phyloP scores from a whole-genome alignment of 2,888 invertebrate species.

The Apotomis betuletana region DNA sequence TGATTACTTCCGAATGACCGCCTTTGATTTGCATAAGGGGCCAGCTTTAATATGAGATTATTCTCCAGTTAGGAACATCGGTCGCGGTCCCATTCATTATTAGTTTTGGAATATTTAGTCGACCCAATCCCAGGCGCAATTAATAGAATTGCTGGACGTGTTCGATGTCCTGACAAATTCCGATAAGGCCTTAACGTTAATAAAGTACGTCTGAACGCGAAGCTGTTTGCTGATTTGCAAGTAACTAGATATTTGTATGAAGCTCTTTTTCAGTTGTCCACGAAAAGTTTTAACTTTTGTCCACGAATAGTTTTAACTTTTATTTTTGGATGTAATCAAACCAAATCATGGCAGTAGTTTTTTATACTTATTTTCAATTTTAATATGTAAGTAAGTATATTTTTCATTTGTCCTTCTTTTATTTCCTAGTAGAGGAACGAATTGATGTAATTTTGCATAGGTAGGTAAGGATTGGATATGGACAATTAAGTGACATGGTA shows the following conservation, averaged over 20 bases:
- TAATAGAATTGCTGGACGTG: slow-evolving; percentile 64
- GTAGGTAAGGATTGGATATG: no score
- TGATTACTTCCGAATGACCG: slow-evolving; percentile 82
- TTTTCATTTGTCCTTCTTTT: no score
- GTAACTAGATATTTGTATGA: not conserved
- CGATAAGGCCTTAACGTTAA: slow-evolving; percentile 47
- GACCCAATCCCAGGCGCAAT: slow-evolving; percentile 63
- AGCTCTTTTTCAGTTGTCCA: not conserved
- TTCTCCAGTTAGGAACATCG: slow-evolving; percentile 72
- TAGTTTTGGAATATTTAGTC: slow-evolving; percentile 78
- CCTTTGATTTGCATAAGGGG: slow-evolving; percentile 81
- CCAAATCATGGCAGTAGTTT: no score
- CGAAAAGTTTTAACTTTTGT: not conserved
- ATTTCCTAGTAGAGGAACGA: no score
- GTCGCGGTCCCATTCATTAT: slow-evolving; percentile 70
- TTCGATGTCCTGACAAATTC: slow-evolving; percentile 59
- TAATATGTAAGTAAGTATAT: no score
- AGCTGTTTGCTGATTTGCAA: not conserved
- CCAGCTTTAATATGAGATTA: slow-evolving; percentile 79
- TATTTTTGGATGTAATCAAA: no score
- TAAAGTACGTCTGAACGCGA: not conserved
- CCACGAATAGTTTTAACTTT: not conserved
- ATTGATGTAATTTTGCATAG: no score
- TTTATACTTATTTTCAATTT: no score
- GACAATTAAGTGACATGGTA: no score